Evolutionary conservation across 2,113 vertebrate genomes (phyloP).

Genomic region (Donacobius atricapilla): DNA sequence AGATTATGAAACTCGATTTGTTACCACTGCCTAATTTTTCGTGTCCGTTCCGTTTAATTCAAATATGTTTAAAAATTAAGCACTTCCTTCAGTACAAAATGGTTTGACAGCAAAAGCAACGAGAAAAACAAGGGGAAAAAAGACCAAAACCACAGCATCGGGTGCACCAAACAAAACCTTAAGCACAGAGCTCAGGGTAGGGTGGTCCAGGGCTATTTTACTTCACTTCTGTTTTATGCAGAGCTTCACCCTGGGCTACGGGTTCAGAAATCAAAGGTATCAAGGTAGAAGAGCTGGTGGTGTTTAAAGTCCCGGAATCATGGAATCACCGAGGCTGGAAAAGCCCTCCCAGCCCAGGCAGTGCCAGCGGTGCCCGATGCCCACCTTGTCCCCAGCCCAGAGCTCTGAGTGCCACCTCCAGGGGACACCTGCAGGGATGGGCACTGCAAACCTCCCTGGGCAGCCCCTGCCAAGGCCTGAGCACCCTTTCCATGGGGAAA

Average conservation of each 20-base stretch:
- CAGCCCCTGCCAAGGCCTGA: neutral
- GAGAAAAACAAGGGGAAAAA: rapidly evolving
- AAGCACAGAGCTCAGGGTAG: rapidly evolving
- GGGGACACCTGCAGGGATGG: neutral
- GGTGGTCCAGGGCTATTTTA: rapidly evolving
- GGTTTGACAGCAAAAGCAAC: neutral
- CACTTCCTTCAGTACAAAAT: neutral
- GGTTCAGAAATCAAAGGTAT: neutral
- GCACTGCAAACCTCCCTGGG: neutral
- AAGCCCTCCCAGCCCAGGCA: rapidly evolving
- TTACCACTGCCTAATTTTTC: neutral
- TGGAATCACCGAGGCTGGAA: rapidly evolving
- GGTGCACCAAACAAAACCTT: neutral
- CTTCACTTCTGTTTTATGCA: neutral
- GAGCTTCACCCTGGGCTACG: neutral
- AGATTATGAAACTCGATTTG: neutral
- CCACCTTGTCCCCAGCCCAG: too few species aligned
- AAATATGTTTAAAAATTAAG: neutral
- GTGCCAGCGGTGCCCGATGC: rapidly evolving
- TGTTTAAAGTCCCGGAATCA: rapidly evolving
- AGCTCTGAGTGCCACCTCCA: neutral
- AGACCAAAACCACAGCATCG: neutral
- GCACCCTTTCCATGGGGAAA: neutral
- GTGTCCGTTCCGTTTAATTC: neutral
- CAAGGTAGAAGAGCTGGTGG: rapidly evolving